Percentiles rank a stretch among this genome's conserved stretches.
Conservation (phyloP, 2,113 vertebrate genomes). For the Glaucidium brasilianum region DNA sequence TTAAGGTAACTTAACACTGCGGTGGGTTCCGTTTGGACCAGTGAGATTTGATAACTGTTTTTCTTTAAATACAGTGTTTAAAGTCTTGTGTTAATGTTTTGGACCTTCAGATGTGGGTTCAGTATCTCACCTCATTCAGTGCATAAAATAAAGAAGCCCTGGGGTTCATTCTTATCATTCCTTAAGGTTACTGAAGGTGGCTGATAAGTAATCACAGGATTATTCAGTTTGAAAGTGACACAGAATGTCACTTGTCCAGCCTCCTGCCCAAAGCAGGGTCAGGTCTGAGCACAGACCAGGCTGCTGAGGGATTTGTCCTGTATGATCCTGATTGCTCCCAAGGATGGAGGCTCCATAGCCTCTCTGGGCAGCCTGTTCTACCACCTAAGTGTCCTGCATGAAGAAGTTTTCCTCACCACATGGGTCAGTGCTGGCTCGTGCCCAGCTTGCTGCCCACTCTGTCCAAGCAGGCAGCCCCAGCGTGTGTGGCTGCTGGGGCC, state of each 20-base stretch:
- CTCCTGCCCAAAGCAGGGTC: not conserved
- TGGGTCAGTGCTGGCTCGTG: not conserved
- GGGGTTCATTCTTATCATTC: not conserved
- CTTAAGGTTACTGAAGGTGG: not conserved
- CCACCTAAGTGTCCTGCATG: not conserved
- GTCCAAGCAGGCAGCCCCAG: not conserved
- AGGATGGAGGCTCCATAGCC: not conserved
- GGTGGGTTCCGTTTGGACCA: not conserved
- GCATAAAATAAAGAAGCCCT: not conserved
- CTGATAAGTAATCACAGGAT: not conserved
- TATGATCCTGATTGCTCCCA: not conserved
- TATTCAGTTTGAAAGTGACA: not conserved
- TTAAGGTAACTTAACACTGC: not conserved
- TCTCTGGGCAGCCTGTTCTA: not conserved
- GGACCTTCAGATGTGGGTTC: not conserved
- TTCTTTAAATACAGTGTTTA: not conserved
- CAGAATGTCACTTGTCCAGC: not conserved
- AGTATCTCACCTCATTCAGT: not conserved
- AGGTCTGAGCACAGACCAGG: not conserved
- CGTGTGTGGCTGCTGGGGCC: not conserved
- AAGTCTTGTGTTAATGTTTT: not conserved
- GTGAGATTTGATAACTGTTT: not conserved
- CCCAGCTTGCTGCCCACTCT: not conserved
- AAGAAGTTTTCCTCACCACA: not conserved
- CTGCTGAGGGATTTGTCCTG: not conserved